Evolutionary conservation across 1,140 invertebrate genomes (phyloP).

Genomic region (Leptestheria dahalacensis): DNA sequence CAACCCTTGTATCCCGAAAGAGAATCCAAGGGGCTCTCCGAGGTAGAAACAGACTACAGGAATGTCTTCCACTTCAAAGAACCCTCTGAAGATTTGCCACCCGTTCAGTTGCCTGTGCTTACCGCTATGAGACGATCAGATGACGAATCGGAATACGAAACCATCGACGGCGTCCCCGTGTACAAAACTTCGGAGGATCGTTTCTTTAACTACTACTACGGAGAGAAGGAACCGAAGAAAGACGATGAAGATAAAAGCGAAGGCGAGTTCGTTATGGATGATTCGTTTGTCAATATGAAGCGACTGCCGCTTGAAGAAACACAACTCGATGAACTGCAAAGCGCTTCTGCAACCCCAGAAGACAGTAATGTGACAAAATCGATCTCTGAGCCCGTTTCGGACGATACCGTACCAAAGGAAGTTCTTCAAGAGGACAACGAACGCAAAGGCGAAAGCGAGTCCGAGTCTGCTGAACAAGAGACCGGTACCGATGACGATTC

Average conservation of each 20-base stretch:
- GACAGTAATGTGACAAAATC: neutral
- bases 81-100: neutral
- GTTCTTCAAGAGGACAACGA: neutral
- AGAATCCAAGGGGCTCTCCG: neutral
- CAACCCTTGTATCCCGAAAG: neutral
- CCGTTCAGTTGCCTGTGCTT: neutral
- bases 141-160: neutral
- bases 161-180: conserved; percentile 2
- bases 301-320: neutral
- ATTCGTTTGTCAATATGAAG: neutral
- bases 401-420: neutral
- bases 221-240: neutral
- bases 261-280: neutral
- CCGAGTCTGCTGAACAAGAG: no score
- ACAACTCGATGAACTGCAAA: no score
- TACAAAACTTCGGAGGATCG: neutral
- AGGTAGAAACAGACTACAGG: neutral
- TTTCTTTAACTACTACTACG: neutral
- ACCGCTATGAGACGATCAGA: neutral
- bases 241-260: neutral
- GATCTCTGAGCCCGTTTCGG: neutral
- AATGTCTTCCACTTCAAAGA: conserved; percentile 1
- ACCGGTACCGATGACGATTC: neutral
- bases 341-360: neutral
- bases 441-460: neutral